A percentile compares a stretch with the other conserved stretches of the same genome.
Evolutionary conservation across 2,797 vertebrate genomes (phyloP).

Genomic region (Anableps anableps): DNA sequence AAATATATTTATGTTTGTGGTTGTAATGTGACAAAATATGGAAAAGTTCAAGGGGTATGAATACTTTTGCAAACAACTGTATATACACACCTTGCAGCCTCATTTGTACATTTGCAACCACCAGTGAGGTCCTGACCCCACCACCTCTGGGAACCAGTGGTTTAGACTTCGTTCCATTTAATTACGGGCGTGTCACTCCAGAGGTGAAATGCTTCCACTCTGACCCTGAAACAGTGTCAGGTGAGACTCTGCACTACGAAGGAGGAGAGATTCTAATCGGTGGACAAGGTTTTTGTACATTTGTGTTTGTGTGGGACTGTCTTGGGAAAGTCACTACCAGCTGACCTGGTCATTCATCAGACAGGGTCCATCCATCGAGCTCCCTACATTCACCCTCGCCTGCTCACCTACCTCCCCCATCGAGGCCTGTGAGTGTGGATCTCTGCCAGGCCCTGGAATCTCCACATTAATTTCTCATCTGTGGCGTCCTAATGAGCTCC

Average conservation of each 20-base stretch:
- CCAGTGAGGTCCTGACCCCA: background rate
- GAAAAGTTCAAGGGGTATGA: too few species aligned
- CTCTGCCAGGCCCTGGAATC: conserved; percentile 73
- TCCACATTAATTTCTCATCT: conserved; percentile 83
- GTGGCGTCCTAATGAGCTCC: conserved; percentile 79
- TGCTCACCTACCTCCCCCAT: conserved; percentile 4
- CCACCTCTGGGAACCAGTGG: background rate
- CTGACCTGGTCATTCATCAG: conserved; percentile 78
- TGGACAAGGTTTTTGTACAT: conserved; percentile 41
- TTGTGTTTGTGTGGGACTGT: conserved; percentile 49
- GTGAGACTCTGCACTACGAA: conserved; percentile 13
- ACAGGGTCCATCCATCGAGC: conserved; percentile 57
- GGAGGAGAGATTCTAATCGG: conserved; percentile 32
- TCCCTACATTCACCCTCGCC: background rate
- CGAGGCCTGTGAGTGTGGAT: conserved; percentile 49
- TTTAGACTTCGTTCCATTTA: conserved; percentile 63
- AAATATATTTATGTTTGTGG: too few species aligned
- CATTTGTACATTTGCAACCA: background rate
- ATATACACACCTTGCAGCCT: background rate
- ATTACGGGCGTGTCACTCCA: conserved; percentile 59
- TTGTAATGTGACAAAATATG: too few species aligned
- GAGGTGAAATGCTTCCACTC: conserved; percentile 25
- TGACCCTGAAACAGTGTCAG: conserved; percentile 47
- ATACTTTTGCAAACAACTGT: too few species aligned
- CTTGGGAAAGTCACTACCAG: conserved; percentile 62